Percentiles rank a stretch among this genome's conserved stretches.
phyloP scores from a whole-genome alignment of 2,113 vertebrate species.

The Alligator mississippiensis region DNA sequence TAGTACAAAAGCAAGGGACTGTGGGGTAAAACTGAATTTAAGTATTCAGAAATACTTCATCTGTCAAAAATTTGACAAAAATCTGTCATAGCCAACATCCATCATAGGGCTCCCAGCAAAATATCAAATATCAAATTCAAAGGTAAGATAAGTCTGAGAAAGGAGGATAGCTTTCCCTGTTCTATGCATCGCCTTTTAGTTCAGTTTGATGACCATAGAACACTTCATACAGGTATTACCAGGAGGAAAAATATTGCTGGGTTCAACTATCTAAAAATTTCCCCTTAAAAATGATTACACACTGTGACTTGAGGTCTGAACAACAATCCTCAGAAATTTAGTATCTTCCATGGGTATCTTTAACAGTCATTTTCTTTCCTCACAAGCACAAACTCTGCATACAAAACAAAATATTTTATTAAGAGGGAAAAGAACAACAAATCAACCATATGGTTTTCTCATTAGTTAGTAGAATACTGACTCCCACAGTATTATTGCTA shows the following conservation, averaged over 20 bases:
- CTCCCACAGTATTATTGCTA: background rate
- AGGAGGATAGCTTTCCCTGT: background rate
- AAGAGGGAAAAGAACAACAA: background rate
- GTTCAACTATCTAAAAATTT: background rate
- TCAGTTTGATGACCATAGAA: background rate
- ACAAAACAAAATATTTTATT: background rate
- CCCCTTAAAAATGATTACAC: background rate
- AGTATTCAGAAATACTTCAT: too few relatives aligned
- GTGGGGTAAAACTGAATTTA: too few relatives aligned
- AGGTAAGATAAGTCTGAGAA: too few relatives aligned
- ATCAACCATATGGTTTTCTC: background rate
- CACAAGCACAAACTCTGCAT: background rate
- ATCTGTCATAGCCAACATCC: too few relatives aligned
- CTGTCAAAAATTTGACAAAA: too few relatives aligned
- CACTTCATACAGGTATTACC: background rate
- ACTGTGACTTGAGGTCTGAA: background rate
- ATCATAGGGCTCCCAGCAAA: too few relatives aligned
- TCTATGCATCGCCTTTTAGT: background rate
- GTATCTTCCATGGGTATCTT: background rate
- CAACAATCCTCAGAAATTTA: background rate
- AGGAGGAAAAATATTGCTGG: background rate
- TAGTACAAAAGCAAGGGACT: too few relatives aligned
- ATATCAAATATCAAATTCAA: too few relatives aligned
- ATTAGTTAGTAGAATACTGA: rapidly evolving
- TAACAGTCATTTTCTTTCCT: background rate